Evolutionary conservation across 2,888 invertebrate species (phyloP), one percentile per base, ranked within the genome.

Genomic region (Malthinus flaveolus): DNA sequence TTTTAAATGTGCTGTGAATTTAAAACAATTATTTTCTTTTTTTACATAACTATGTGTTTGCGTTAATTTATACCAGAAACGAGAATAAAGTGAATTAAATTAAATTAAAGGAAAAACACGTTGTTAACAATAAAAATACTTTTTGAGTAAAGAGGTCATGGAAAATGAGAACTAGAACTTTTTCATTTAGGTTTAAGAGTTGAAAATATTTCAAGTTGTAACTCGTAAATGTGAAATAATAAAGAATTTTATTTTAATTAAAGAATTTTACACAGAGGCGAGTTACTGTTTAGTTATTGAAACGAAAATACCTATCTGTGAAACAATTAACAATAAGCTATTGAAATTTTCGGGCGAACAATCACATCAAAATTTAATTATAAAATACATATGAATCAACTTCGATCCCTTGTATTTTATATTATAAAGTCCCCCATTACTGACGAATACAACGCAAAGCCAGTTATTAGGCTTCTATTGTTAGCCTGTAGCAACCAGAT

Each of bases 341-440:
- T 58, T 56, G 64, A 70, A 70, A 70, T 74, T 76, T 74, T 72
- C 77, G 68, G 69, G 65, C 74, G 75, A 76, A 76, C 76, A 77
- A 75, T 76, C 77, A 71, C 75, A 77, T 77, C 78, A 77, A 72
- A 78, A 78, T 78, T 78, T 78, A 78, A 78, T 78, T 78, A 77
- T 74, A 74, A 75, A 76, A 75, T 76, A 77, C 75, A 75, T 75
- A 75, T 76, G 76, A 76, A 76, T 75, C 75, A 70, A 75, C 71
- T 74, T 71, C 71, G 71, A 73, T 71, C 73, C 73, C 73, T 60
- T 61, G 65, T 63, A 71, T 74, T 74, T 63, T 62, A 65, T 66
- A 63, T 63, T 54, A 62, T 59, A 66, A 68, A 66, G 62, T 68
- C 69, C 67, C 68, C 69, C 65, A 59, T 56, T 66, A 56, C 65